phyloP scores from a whole-genome alignment of 2,113 vertebrate genomes.

The Cervus canadensis region DNA sequence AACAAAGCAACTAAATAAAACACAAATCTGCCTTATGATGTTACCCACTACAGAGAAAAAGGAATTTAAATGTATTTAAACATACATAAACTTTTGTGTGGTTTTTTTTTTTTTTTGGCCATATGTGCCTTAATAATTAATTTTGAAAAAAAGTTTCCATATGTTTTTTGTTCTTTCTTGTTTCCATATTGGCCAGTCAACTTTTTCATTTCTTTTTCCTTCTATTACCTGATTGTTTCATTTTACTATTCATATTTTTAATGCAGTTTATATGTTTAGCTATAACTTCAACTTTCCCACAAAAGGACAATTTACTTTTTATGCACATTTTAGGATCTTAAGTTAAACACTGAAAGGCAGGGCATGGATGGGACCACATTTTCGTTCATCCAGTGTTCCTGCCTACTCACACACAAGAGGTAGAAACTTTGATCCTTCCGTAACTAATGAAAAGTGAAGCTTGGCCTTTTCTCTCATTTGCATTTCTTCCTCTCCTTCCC shows the following conservation, averaged over 20 bases:
- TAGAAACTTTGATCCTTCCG: not conserved
- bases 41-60: slow-evolving; percentile 1
- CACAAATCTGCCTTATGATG: not conserved
- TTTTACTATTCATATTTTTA: not conserved
- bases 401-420: not conserved
- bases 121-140: slow-evolving; percentile 24
- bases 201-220: not conserved
- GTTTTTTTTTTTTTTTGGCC: not conserved
- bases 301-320: not conserved
- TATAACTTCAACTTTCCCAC: not conserved
- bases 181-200: not conserved
- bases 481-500: not conserved
- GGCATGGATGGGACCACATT: not conserved
- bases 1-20: slow-evolving; percentile 28
- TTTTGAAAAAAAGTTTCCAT: not conserved
- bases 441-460: not conserved
- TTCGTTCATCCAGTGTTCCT: not conserved
- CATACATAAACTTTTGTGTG: not conserved
- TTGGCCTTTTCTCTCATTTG: not conserved
- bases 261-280: not conserved
- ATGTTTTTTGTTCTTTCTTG: not conserved
- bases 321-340: not conserved
- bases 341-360: not conserved
- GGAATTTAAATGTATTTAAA: not conserved
- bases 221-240: not conserved